Percentiles rank a stretch among this genome's conserved stretches.
Evolutionary conservation across 2,113 vertebrate genomes (phyloP).

Genomic region (Tyrannus savana): DNA sequence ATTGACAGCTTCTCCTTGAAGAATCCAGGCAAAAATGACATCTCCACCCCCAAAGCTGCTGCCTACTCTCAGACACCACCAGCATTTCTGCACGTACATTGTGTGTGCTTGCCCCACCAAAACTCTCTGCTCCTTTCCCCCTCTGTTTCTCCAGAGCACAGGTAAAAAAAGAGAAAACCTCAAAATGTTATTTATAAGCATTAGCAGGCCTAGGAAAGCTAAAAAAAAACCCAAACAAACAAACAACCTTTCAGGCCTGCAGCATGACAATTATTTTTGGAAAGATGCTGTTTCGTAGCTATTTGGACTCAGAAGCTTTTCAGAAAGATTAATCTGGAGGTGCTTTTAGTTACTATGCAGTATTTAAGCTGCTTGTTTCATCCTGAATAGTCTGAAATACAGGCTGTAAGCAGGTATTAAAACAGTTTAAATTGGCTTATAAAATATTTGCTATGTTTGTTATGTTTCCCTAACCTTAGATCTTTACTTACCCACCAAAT

Average conservation of each 20-base stretch:
- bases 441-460: neutral
- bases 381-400: neutral
- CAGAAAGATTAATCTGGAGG: neutral
- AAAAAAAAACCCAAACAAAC: neutral
- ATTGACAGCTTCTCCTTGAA: neutral
- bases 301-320: neutral
- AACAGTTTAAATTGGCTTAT: neutral
- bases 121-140: neutral
- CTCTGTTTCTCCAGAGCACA: neutral
- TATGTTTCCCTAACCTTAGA: neutral
- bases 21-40: neutral
- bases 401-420: neutral
- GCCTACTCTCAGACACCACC: neutral
- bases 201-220: neutral
- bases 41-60: conserved; percentile 1
- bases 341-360: neutral
- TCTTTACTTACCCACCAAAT: neutral
- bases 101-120: neutral
- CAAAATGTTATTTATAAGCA: neutral
- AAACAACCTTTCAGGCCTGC: neutral
- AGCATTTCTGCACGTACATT: neutral
- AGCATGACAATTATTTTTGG: neutral
- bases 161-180: neutral
- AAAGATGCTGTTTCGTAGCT: neutral
- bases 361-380: neutral